These are phyloP conservation scores for Thinocorus orbignyianus DNA, from an alignment of 2,113 vertebrate species.

Conservation along the genomic window DNA sequence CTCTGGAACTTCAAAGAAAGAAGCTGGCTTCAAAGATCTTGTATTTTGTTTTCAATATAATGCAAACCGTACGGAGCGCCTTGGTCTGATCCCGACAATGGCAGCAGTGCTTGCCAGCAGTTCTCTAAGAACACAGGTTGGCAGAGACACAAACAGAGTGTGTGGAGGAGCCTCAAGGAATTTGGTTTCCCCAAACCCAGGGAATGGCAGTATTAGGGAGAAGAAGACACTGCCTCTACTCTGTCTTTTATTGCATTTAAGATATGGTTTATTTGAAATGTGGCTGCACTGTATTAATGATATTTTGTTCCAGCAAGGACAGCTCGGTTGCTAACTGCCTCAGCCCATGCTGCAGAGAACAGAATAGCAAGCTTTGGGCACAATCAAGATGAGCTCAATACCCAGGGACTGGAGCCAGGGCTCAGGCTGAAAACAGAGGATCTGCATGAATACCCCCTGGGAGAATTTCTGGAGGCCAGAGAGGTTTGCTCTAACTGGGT, in stretches of 20 bases:
- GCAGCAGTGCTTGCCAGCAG: background rate
- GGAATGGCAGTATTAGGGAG: background rate
- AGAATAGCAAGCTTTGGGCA: background rate
- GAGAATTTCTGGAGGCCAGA: background rate
- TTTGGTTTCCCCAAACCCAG: background rate
- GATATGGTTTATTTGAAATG: background rate
- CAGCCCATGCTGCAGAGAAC: background rate
- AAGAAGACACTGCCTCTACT: background rate
- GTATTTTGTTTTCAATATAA: background rate
- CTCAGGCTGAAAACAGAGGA: background rate
- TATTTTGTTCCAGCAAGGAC: background rate
- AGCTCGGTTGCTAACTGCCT: background rate
- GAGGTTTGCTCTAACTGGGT: background rate
- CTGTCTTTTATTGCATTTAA: background rate
- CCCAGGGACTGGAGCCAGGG: background rate
- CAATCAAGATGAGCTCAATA: background rate
- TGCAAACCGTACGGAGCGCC: accelerated
- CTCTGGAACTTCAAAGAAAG: background rate
- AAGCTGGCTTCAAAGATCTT: background rate
- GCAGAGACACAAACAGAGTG: background rate
- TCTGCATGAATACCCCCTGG: background rate
- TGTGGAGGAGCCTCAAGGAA: slow-evolving; percentile 3
- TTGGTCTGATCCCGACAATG: background rate
- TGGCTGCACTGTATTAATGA: background rate
- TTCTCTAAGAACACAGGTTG: background rate